Percentiles rank a stretch among this genome's conserved stretches.
Conservation (phyloP, 2,888 invertebrate species). For the Homarus gammarus region DNA sequence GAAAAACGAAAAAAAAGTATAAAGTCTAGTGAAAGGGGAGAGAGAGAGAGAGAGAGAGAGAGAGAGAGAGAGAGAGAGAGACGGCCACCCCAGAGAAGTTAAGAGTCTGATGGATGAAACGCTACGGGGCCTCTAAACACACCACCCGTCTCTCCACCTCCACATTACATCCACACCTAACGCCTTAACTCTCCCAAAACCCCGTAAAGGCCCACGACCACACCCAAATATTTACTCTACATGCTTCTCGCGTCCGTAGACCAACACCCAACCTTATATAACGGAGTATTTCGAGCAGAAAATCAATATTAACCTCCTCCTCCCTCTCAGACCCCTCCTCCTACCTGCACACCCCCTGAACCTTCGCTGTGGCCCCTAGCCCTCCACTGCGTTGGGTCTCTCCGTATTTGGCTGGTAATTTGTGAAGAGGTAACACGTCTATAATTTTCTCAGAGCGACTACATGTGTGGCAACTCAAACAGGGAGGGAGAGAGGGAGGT, state of each 20-base stretch:
- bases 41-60: not conserved
- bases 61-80: not conserved
- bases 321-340: too few relatives aligned
- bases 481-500: conserved; percentile 30
- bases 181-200: not conserved
- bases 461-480: conserved; percentile 62
- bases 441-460: conserved; percentile 64
- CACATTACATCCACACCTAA: not conserved
- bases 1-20: not conserved
- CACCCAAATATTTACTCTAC: not conserved
- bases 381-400: conserved; percentile 41
- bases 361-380: conserved; percentile 32
- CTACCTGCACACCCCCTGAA: too few relatives aligned
- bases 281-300: conserved; percentile 19
- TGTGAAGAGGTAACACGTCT: conserved; percentile 60
- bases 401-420: conserved; percentile 62
- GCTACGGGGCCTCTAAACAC: conserved; percentile 17
- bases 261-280: not conserved
- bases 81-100: not conserved
- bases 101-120: conserved; percentile 38
- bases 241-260: not conserved
- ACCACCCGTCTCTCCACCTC: conserved; percentile 27
- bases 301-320: conserved; percentile 15
- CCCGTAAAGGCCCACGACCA: not conserved
- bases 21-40: not conserved